These are phyloP conservation scores for Lypha dubia DNA, from an alignment of 2,888 invertebrate species.

Conservation along the genomic window DNA sequence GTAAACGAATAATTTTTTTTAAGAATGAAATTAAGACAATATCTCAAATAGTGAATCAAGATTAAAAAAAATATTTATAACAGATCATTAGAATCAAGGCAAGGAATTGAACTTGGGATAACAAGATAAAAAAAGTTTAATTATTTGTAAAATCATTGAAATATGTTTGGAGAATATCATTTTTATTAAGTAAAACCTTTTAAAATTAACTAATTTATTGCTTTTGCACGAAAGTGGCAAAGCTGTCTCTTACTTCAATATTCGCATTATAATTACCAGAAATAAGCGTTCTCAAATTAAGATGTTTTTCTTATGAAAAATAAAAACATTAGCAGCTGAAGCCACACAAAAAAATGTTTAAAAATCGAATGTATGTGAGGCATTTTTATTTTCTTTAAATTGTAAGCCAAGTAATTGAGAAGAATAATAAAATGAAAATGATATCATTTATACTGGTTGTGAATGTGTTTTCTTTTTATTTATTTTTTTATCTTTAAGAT, in stretches of 20 bases:
- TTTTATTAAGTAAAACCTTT: too few species aligned
- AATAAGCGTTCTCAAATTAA: slow-evolving; percentile 16
- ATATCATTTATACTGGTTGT: slow-evolving; percentile 50
- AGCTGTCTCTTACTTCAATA: not conserved
- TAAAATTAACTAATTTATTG: not conserved
- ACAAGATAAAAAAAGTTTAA: too few species aligned
- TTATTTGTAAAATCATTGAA: too few species aligned
- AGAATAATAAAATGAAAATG: slow-evolving; percentile 44
- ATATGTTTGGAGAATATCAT: too few species aligned
- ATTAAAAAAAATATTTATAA: too few species aligned
- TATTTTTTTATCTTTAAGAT: slow-evolving; percentile 6
- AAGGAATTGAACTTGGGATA: too few species aligned
- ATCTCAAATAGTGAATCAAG: too few species aligned
- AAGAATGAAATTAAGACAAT: too few species aligned
- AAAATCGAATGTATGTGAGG: not conserved
- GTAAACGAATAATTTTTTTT: too few species aligned
- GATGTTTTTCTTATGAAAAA: slow-evolving; percentile 20
- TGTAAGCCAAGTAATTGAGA: slow-evolving; percentile 16
- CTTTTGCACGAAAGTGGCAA: not conserved
- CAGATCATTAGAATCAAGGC: too few species aligned
- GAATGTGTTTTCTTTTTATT: not conserved
- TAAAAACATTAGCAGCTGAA: not conserved
- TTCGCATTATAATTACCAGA: slow-evolving; percentile 14
- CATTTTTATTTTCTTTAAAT: slow-evolving; percentile 18
- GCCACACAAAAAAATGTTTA: not conserved